These are phyloP conservation scores for Ageneiosus marmoratus DNA, from an alignment of 2,113 vertebrate genomes.

Conservation along the genomic window DNA sequence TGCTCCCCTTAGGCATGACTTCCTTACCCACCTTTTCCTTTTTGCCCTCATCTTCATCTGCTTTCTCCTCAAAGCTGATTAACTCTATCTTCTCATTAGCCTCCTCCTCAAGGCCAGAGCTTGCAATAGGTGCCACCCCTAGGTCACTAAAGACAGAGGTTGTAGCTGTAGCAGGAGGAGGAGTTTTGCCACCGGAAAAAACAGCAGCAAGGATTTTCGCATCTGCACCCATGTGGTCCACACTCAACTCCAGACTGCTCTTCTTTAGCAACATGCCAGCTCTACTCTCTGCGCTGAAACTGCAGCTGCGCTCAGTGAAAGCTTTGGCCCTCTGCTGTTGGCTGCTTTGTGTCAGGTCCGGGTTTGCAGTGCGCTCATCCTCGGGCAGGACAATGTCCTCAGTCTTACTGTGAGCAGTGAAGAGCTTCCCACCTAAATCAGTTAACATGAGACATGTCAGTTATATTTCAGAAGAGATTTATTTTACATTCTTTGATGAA, in stretches of 20 bases:
- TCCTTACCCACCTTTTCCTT: constrained; percentile 55
- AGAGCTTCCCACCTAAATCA: constrained; percentile 65
- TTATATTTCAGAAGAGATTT: neutral
- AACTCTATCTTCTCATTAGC: constrained; percentile 29
- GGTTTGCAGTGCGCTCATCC: constrained; percentile 54
- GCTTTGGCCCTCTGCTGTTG: constrained; percentile 83
- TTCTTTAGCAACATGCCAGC: constrained; percentile 89
- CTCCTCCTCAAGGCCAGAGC: constrained; percentile 7
- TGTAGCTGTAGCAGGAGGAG: constrained; percentile 55
- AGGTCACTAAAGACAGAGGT: constrained; percentile 68
- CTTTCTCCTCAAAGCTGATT: constrained; percentile 19
- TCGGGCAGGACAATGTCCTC: constrained; percentile 74
- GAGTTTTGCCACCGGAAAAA: constrained; percentile 72
- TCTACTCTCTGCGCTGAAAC: constrained; percentile 89
- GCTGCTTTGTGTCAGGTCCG: constrained; percentile 73
- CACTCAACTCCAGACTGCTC: constrained; percentile 79
- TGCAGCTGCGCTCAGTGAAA: constrained; percentile 90
- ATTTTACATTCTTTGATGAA: neutral
- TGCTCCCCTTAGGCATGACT: neutral
- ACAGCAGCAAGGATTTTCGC: constrained; percentile 91
- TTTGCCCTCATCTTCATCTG: constrained; percentile 44
- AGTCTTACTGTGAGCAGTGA: constrained; percentile 72
- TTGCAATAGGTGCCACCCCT: constrained; percentile 55
- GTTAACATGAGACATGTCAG: neutral
- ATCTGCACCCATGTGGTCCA: constrained; percentile 92